phyloP scores from a whole-genome alignment of 2,888 invertebrate species.

The Drosophila melanosoma region DNA sequence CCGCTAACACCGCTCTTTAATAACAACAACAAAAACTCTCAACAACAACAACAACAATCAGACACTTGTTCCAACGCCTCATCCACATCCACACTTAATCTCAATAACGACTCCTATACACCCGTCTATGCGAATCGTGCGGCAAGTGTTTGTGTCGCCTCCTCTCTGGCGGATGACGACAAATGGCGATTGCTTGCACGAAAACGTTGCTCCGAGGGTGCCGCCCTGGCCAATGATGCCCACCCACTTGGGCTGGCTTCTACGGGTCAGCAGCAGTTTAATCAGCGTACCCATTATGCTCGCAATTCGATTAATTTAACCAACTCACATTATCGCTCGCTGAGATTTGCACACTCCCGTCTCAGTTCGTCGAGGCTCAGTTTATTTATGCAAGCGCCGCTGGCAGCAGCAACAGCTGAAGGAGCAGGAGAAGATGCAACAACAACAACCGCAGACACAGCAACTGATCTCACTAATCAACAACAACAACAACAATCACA shows the following conservation, averaged over 20 bases:
- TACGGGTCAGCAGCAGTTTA: slow-evolving; percentile 65
- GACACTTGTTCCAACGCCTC: slow-evolving; percentile 31
- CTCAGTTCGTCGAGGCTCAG: slow-evolving; percentile 83
- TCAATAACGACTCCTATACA: slow-evolving; percentile 79
- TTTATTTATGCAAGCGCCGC: slow-evolving; percentile 80
- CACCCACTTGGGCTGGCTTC: background rate
- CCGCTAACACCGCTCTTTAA: slow-evolving; percentile 82
- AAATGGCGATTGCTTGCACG: slow-evolving; percentile 84
- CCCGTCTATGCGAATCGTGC: slow-evolving; percentile 84
- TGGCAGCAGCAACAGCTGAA: slow-evolving; percentile 13
- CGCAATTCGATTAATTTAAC: slow-evolving; percentile 84
- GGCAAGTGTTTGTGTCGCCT: slow-evolving; percentile 78
- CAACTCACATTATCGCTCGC: slow-evolving; percentile 84
- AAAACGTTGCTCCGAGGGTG: slow-evolving; percentile 83
- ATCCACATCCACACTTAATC: slow-evolving; percentile 42
- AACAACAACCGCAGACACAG: slow-evolving; percentile 53
- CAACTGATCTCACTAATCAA: slow-evolving; percentile 54
- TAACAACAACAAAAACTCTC: slow-evolving; percentile 33
- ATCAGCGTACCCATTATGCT: slow-evolving; percentile 82
- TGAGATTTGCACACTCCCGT: slow-evolving; percentile 84
- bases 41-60: slow-evolving; percentile 58
- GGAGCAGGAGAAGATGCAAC: slow-evolving; percentile 23
- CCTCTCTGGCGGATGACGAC: slow-evolving; percentile 83
- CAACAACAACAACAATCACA: slow-evolving; percentile 36
- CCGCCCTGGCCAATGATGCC: slow-evolving; percentile 49